Conservation (phyloP, 2,113 vertebrate genomes). For the Lichenostomus cassidix region DNA sequence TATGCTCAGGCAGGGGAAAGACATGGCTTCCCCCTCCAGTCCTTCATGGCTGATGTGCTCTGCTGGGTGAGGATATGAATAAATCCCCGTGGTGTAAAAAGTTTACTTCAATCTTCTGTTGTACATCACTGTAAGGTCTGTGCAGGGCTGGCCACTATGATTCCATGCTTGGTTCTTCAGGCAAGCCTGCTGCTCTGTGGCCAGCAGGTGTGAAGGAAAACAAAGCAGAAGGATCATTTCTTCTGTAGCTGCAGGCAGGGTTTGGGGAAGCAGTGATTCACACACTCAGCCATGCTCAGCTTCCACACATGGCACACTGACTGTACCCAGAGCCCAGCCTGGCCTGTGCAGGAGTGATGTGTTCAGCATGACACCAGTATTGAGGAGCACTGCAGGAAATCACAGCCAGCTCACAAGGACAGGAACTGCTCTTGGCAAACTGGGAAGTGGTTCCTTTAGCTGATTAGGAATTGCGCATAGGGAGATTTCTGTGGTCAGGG, state of each 20-base stretch:
- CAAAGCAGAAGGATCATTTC: background rate
- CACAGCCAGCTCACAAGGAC: background rate
- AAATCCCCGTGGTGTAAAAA: background rate
- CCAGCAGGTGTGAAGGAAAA: background rate
- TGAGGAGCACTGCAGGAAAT: rapidly evolving
- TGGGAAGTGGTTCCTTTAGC: background rate
- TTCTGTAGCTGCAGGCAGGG: background rate
- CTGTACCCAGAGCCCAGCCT: background rate
- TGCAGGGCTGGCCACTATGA: background rate
- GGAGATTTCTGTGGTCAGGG: background rate
- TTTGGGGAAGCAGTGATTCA: background rate
- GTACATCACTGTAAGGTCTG: background rate
- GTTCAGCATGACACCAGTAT: background rate
- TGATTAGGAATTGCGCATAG: background rate
- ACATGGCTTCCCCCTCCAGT: rapidly evolving
- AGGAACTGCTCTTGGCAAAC: background rate
- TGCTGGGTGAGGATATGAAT: background rate
- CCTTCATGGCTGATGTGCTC: background rate
- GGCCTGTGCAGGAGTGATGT: background rate
- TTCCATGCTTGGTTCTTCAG: background rate
- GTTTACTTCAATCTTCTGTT: background rate
- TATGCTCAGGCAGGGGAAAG: background rate
- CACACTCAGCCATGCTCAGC: background rate
- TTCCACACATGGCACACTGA: rapidly evolving
- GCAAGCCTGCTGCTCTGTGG: background rate